Evolutionary conservation across 2,113 vertebrate species (phyloP).

Genomic region (Fulica atra): DNA sequence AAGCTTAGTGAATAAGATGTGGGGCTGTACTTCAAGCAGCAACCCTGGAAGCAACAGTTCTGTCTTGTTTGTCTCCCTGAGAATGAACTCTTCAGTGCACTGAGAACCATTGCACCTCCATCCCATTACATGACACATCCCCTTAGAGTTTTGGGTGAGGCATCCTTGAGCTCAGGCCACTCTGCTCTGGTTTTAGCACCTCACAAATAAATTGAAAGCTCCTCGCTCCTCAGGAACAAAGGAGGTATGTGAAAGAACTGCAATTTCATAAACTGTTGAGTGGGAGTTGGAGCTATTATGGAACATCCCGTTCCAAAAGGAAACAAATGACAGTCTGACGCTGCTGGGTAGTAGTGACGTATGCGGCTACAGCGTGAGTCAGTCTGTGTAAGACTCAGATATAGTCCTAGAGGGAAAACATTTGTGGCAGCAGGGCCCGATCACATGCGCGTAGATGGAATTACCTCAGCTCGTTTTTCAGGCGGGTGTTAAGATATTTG

Average conservation of each 20-base stretch:
- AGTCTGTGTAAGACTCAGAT: constrained; percentile 40
- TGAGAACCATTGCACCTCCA: background rate
- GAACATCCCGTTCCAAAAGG: constrained; percentile 64
- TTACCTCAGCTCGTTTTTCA: constrained; percentile 69
- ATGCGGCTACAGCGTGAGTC: constrained; percentile 30
- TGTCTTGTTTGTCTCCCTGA: background rate
- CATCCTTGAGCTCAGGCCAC: background rate
- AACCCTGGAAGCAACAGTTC: background rate
- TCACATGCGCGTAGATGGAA: constrained; percentile 57
- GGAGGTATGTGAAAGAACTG: background rate
- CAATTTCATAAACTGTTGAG: constrained; percentile 8
- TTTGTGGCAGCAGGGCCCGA: background rate
- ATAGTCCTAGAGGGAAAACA: constrained; percentile 53
- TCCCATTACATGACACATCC: background rate
- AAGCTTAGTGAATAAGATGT: background rate
- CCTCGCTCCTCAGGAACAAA: constrained; percentile 21
- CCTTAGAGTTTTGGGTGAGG: background rate
- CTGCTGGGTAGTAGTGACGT: constrained; percentile 34
- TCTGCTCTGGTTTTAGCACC: background rate
- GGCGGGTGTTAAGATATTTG: constrained; percentile 28
- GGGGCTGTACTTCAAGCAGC: background rate
- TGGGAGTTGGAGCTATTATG: constrained; percentile 52
- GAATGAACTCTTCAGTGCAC: background rate
- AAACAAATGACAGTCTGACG: constrained; percentile 43
- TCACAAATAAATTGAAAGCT: background rate